Base-by-base conservation (phyloP, 2,888 invertebrate genomes). In the Andricus curvator region DNA sequence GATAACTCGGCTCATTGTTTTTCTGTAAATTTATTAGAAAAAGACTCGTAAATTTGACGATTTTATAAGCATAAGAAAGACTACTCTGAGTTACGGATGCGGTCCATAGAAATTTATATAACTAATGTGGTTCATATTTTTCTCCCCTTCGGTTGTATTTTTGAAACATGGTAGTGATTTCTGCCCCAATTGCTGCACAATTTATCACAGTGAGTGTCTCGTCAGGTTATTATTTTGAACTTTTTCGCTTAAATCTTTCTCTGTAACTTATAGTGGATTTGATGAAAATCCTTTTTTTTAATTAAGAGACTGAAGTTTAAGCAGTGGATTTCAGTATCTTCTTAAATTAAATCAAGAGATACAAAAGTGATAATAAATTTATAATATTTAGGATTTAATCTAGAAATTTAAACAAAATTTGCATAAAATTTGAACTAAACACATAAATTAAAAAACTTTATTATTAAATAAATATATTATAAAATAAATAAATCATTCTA, bases 91-190 rank as follows among this genome's bases (percentile, higher is more conserved):
- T n/a, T 56, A 3, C 8, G 20, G 29, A 20, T 29, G 22, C 15
- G 29, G 29, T 51, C 48, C 48, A 70, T 51, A 48, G 25, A 70
- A 44, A 68, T 56, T 68, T 48, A 25, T 70, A 29, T 51, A 48
- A 70, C 48, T 70, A 20, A 70, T 51, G 25, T 48, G 48, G 51
- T 8, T 67, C 41, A 22, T 70, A 70, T 70, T 29, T 70, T 70
- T 70, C 48, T 68, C 17, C 20, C 29, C 48, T 29, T 51, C 3
- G 48, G 25, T 70, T 29, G 8, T 70, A 51, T 25, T 22, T 48
- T 70, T 29, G 44, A 51, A 20, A 25, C 66, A 48, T 70, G 22
- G 68, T 29, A 70, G 68, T 51, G 48, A 22, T 70, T 51, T 51
- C 48, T 44, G 17, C 29, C 48, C 48, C 68, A 70, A 51, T 70